Evolutionary conservation across 1,140 invertebrate species (phyloP).

Genomic region (Drosophila gunungcola): DNA sequence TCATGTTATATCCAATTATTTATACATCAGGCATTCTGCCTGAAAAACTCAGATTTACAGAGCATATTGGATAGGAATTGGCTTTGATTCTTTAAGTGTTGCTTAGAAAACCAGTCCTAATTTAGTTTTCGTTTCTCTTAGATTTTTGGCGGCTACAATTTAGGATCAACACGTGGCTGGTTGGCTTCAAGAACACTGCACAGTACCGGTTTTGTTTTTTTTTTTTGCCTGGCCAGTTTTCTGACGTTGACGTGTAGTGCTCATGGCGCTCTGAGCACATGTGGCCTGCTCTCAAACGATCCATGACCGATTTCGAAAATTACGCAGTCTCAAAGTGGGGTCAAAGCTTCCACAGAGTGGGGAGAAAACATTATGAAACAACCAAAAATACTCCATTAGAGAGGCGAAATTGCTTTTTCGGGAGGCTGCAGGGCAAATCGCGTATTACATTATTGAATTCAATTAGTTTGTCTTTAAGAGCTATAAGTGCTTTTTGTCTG

Average conservation of each 20-base stretch:
- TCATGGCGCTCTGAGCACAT: constrained; percentile 34
- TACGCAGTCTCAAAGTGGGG: constrained; percentile 61
- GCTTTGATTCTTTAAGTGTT: not conserved
- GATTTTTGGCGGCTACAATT: constrained; percentile 60
- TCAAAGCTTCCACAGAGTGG: constrained; percentile 50
- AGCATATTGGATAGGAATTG: not conserved
- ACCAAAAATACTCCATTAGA: constrained; percentile 17
- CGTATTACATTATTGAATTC: constrained; percentile 67
- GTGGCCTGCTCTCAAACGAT: constrained; percentile 59
- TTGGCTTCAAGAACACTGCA: constrained; percentile 20
- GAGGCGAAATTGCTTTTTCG: constrained; percentile 37
- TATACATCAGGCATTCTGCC: not conserved
- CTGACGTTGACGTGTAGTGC: constrained; percentile 62
- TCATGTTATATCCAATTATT: constrained; percentile 18
- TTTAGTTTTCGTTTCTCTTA: constrained; percentile 27
- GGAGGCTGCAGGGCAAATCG: constrained; percentile 21
- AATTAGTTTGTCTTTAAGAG: constrained; percentile 55
- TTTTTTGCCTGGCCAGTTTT: constrained; percentile 16
- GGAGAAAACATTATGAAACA: constrained; percentile 16
- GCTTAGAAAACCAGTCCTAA: constrained; percentile 59
- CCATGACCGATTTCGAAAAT: constrained; percentile 69
- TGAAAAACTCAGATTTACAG: not conserved
- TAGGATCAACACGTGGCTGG: constrained; percentile 64
- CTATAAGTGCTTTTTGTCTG: constrained; percentile 44
- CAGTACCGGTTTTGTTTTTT: constrained; percentile 52